Evolutionary conservation across 2,888 invertebrate genomes (phyloP).

Genomic region (Eupithecia centaureata): DNA sequence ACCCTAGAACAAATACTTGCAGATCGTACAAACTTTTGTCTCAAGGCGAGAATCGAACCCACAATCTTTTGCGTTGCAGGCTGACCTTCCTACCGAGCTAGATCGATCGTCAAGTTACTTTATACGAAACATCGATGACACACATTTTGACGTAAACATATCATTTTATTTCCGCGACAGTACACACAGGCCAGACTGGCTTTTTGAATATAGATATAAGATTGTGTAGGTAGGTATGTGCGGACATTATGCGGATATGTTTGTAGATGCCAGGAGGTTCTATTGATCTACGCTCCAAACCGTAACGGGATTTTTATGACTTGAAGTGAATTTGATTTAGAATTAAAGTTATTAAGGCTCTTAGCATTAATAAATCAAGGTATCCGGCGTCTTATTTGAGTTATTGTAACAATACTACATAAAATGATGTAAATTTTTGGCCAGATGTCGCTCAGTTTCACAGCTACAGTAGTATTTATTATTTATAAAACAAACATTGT

Average conservation of each 20-base stretch:
- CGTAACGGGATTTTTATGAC: constrained; percentile 18
- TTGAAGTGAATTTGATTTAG: constrained; percentile 16
- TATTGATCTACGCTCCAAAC: constrained; percentile 6
- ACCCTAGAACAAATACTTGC: too few relatives aligned
- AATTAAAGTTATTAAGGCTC: background rate
- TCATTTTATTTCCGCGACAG: background rate
- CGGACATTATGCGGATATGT: constrained; percentile 7
- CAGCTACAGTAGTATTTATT: too few relatives aligned
- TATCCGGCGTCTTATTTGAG: background rate
- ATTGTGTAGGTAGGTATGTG: background rate
- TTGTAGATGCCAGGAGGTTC: constrained; percentile 8
- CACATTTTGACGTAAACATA: background rate
- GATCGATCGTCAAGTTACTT: too few relatives aligned
- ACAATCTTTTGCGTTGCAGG: too few relatives aligned
- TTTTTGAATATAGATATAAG: background rate
- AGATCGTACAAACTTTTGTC: too few relatives aligned
- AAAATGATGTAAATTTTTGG: too few relatives aligned
- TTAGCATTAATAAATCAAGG: background rate
- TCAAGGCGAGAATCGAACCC: too few relatives aligned
- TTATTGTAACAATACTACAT: background rate
- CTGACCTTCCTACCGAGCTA: too few relatives aligned
- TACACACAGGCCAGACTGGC: background rate
- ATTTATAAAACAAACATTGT: too few relatives aligned
- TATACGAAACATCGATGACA: too few relatives aligned
- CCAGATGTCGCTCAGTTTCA: too few relatives aligned